Evolutionary conservation across 2,797 vertebrate species (phyloP).

Genomic region (Acanthiza pusilla): DNA sequence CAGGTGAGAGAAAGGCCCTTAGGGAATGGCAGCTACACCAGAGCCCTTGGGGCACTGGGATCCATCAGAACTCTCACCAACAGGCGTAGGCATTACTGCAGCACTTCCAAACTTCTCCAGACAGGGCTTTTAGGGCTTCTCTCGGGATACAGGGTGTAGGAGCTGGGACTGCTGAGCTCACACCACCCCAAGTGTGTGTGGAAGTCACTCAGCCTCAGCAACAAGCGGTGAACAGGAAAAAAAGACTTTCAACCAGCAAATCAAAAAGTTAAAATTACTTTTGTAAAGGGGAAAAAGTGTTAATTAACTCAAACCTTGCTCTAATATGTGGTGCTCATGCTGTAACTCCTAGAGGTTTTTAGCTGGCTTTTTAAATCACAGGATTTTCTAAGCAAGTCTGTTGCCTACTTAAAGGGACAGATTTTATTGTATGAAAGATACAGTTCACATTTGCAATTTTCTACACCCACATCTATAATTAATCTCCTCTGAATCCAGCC

Average conservation of each 20-base stretch:
- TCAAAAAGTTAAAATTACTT: neutral
- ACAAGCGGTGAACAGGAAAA: neutral
- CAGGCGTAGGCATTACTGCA: accelerated
- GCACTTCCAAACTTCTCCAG: neutral
- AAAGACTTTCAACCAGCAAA: neutral
- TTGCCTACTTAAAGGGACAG: slow-evolving; percentile 11
- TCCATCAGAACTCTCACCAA: neutral
- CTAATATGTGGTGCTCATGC: neutral
- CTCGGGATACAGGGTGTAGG: neutral
- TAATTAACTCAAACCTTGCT: neutral
- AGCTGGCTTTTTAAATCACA: neutral
- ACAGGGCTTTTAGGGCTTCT: neutral
- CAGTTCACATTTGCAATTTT: slow-evolving; percentile 46
- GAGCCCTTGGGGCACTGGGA: neutral
- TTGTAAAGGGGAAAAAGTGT: neutral
- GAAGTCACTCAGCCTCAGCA: neutral
- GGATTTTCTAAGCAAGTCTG: neutral
- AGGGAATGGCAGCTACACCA: neutral
- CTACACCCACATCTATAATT: slow-evolving; percentile 53
- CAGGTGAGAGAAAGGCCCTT: neutral
- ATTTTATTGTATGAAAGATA: slow-evolving; percentile 30
- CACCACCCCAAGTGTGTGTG: accelerated
- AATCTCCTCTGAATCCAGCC: slow-evolving; percentile 51
- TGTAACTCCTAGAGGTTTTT: neutral
- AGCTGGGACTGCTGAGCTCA: neutral